Evolutionary conservation across 2,888 invertebrate species (phyloP).

Genomic region (Pardosa pseudoannulata): DNA sequence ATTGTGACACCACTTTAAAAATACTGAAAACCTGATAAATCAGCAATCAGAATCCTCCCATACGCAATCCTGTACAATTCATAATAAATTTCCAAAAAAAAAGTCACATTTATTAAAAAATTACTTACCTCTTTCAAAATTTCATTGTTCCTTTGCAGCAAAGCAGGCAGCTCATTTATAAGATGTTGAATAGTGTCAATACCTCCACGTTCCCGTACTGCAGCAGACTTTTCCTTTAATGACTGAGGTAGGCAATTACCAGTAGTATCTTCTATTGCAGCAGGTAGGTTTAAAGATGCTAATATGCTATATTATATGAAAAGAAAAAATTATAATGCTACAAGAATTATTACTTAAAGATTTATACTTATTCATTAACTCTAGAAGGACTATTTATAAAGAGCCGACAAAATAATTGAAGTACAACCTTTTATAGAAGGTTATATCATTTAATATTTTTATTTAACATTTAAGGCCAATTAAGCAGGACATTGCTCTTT

Average conservation of each 20-base stretch:
- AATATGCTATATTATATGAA: constrained; percentile 82
- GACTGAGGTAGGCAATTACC: constrained; percentile 90
- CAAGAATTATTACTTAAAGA: too few species aligned
- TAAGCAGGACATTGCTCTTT: too few species aligned
- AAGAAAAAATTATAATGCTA: neutral
- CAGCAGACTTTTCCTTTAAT: constrained; percentile 88
- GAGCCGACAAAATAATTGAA: too few species aligned
- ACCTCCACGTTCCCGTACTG: constrained; percentile 88
- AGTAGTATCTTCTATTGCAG: constrained; percentile 91
- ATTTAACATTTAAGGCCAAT: constrained; percentile 93
- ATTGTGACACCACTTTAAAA: too few species aligned
- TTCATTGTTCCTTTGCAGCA: constrained; percentile 93
- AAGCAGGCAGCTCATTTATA: constrained; percentile 91
- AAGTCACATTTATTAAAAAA: too few species aligned
- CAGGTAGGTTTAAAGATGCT: constrained; percentile 95
- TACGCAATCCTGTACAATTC: too few species aligned
- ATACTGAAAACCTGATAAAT: too few species aligned
- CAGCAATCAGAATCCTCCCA: too few species aligned
- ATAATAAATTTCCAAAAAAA: too few species aligned
- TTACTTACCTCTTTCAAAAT: constrained; percentile 92
- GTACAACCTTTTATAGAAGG: too few species aligned
- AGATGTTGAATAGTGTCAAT: constrained; percentile 84
- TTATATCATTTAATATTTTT: constrained; percentile 79
- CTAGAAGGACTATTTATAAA: too few species aligned
- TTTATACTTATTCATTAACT: too few species aligned